phyloP scores from a whole-genome alignment of 2,797 vertebrate genomes.

The Macroramphosus scolopax region DNA sequence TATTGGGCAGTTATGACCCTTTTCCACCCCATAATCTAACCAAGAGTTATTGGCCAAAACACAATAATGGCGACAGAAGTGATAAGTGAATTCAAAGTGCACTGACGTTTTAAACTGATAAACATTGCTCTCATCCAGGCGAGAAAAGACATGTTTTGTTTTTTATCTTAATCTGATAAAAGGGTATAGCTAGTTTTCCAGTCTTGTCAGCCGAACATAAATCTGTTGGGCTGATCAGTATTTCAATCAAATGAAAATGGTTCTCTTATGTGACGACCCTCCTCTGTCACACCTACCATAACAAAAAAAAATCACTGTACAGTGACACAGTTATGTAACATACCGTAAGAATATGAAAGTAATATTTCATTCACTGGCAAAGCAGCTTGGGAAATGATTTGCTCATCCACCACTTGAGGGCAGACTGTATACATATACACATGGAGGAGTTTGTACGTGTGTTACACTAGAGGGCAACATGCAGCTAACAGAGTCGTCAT shows the following conservation, averaged over 20 bases:
- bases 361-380: not conserved
- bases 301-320: too few relatives aligned
- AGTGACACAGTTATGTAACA: too few relatives aligned
- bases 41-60: too few relatives aligned
- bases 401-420: slow-evolving; percentile 31
- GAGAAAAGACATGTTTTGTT: too few relatives aligned
- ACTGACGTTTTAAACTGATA: not conserved
- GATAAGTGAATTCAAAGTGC: not conserved
- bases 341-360: slow-evolving; percentile 7
- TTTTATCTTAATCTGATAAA: too few relatives aligned
- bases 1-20: too few relatives aligned
- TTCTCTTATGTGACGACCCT: too few relatives aligned
- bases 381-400: not conserved
- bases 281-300: too few relatives aligned
- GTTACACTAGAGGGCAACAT: slow-evolving; percentile 22
- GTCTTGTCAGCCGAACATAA: not conserved
- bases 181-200: too few relatives aligned
- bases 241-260: too few relatives aligned
- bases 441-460: not conserved
- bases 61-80: not conserved
- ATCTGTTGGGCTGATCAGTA: too few relatives aligned
- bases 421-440: slow-evolving; percentile 11
- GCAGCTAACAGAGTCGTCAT: not conserved
- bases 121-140: not conserved
- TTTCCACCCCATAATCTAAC: too few relatives aligned